phyloP scores from a whole-genome alignment of 2,888 invertebrate species.

The Tiliacea citrago region DNA sequence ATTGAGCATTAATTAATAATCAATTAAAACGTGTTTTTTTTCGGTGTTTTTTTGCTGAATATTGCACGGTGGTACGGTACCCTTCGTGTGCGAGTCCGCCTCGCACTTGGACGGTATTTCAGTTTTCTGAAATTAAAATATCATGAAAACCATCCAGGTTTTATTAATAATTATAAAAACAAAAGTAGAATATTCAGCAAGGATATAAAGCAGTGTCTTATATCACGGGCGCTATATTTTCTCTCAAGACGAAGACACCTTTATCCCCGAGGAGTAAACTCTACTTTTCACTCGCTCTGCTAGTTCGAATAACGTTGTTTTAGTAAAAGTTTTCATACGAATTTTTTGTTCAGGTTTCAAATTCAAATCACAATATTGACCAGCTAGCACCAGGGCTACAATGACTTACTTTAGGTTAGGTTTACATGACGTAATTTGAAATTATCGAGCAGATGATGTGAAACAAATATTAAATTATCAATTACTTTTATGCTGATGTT shows the following conservation, averaged over 20 bases:
- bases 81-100: no score
- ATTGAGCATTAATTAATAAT: no score
- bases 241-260: not conserved
- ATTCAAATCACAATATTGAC: no score
- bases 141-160: not conserved
- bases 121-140: not conserved
- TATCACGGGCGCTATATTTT: slow-evolving; percentile 1
- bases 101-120: no score
- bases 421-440: not conserved
- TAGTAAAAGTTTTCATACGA: not conserved
- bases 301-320: not conserved
- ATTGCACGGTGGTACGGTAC: no score
- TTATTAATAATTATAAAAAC: no score
- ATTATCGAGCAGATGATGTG: not conserved
- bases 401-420: not conserved
- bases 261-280: not conserved
- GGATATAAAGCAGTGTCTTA: not conserved
- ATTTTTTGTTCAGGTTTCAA: not conserved
- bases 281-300: not conserved
- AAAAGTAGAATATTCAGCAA: not conserved
- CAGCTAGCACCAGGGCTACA: not conserved
- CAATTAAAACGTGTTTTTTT: no score
- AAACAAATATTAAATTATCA: not conserved
- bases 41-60: no score
- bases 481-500: not conserved